Evolutionary conservation across 1,140 invertebrate genomes (phyloP), one percentile per base, ranked within the genome.

Genomic region (Orussus abietinus): DNA sequence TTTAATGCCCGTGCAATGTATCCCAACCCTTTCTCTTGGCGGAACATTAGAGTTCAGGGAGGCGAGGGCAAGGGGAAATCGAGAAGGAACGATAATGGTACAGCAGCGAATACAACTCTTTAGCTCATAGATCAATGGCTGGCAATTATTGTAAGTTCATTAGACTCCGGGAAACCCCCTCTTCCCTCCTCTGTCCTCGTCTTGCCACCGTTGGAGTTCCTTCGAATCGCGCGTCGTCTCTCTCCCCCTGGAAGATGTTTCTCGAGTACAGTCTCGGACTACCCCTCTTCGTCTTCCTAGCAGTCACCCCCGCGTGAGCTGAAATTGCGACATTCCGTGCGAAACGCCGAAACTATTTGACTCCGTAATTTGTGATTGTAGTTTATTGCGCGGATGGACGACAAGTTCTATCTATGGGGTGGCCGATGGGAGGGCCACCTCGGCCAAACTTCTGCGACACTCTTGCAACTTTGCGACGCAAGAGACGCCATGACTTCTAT

Each of bases 331-430:
- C 70, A 73, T 73, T 73, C 70, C 67, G 66, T 56, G 65, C 55
- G 63, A 67, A 67, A 68, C 63, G 67, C 67, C 64, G 62, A 69
- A 73, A 73, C 70, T 73, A 72, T 73, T 73, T 62, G 67, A 72
- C 66, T 72, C 65, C 40, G 70, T 71, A 73, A 73, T 72, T 73
- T 71, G 70, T 70, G 69, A 73, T 72, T 68, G 69, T 72, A 70
- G 66, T 72, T 73, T 71, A 72, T 72, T 69, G 68, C 62, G 54
- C 58, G 62, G 55, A 69, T 69, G 65, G 66, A 72, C 67, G 18
- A n/a, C 14, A n/a, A n/a, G n/a, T n/a, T n/a, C n/a, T n/a, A n/a
- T n/a, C n/a, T n/a, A n/a, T n/a, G n/a, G n/a, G n/a, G n/a, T n/a
- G n/a, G n/a, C n/a, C n/a, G n/a, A n/a, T n/a, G n/a, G n/a, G n/a